phyloP scores from a whole-genome alignment of 2,797 vertebrate genomes.

The Neomorphus geoffroyi region DNA sequence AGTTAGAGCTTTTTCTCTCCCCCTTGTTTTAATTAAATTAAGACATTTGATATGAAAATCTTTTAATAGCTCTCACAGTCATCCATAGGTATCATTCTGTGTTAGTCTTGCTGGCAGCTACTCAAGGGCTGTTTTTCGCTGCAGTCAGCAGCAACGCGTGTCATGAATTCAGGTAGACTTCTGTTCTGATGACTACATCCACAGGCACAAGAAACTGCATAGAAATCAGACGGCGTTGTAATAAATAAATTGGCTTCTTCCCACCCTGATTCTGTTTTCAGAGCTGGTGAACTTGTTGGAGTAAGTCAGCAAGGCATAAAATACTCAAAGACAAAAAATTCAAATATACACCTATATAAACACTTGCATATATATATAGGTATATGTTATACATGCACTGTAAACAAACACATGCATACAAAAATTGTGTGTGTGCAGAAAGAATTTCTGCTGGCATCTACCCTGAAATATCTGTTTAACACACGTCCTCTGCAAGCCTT shows the following conservation, averaged over 20 bases:
- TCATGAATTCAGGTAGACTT: background rate
- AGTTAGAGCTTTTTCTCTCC: background rate
- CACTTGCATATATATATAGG: background rate
- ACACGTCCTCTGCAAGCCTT: background rate
- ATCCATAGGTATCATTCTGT: background rate
- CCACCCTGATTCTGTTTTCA: fast-evolving
- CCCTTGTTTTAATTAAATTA: slow-evolving; percentile 20
- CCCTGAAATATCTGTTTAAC: background rate
- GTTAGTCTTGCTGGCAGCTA: background rate
- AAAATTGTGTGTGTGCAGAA: background rate
- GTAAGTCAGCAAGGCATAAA: background rate
- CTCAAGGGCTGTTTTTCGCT: background rate
- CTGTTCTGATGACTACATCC: background rate
- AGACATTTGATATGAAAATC: background rate
- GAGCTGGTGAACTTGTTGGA: background rate
- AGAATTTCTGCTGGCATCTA: background rate
- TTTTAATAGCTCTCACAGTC: background rate
- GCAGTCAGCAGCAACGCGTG: background rate
- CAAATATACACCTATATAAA: background rate
- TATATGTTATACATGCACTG: background rate
- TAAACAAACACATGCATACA: background rate
- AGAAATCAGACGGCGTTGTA: background rate
- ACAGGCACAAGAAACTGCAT: background rate
- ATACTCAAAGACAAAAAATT: background rate
- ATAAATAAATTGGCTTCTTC: background rate